Conservation (phyloP, 2,797 vertebrate genomes). For the Gadopsis bispinosus region DNA sequence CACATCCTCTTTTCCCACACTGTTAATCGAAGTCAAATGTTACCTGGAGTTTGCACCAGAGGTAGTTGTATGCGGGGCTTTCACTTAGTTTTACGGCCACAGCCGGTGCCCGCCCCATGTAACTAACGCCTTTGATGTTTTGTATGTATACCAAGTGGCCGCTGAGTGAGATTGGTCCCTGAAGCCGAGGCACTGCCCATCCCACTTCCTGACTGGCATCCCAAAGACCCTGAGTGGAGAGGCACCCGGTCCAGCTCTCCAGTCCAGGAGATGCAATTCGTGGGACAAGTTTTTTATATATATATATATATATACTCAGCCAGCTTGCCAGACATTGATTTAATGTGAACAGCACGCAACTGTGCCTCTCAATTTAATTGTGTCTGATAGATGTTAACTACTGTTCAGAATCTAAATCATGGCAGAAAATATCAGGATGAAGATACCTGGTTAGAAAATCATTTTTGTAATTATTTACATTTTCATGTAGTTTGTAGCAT, state of each 20-base stretch:
- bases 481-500: background rate
- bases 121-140: background rate
- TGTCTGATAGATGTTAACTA: background rate
- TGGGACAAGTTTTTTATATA: background rate
- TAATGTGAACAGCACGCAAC: background rate
- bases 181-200: background rate
- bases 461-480: background rate
- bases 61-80: background rate
- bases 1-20: constrained; percentile 1
- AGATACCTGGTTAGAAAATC: background rate
- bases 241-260: background rate
- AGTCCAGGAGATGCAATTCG: background rate
- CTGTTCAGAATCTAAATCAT: background rate
- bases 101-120: background rate
- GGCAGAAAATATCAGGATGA: background rate
- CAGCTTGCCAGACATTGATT: background rate
- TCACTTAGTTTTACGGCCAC: no score
- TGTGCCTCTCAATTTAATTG: background rate
- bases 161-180: background rate
- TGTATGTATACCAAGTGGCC: background rate
- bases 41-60: background rate
- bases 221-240: background rate
- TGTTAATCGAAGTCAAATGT: background rate
- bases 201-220: background rate
- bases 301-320: background rate